Evolutionary conservation across 1,140 invertebrate species (phyloP), one percentile per base, ranked within the genome.

Genomic region (Drosophila nikananu): DNA sequence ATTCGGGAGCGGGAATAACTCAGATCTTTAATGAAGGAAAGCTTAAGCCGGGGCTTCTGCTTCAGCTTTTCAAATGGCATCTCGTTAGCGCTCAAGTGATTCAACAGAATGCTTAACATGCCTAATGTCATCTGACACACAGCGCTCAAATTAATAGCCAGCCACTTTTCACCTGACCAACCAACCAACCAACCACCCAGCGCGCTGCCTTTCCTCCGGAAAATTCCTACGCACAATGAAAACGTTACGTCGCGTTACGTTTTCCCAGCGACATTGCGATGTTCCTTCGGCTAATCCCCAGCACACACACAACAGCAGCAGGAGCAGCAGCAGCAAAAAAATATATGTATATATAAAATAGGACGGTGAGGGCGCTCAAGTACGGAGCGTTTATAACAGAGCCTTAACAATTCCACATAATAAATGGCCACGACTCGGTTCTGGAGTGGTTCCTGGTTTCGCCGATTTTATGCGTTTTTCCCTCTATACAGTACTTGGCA

Each of bases 51-150:
- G 30, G 66, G 79, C 83, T 80, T 83, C 51, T 39, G 54, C 57
- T 39, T 67, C 42, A 82, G 80, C 83, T 86, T 89, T 83, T 89
- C 84, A 89, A 86, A 86, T 86, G 84, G 72, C 84, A 80, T 79
- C 83, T 86, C 83, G 84, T 86, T 86, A 86, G 84, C 66, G 84
- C 81, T 89, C 72, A 86, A 86, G 84, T 86, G 83, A 86, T 86
- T 86, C 83, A 86, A 86, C 83, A 86, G 83, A 86, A 86, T 86
- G 84, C 83, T 87, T 80, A 86, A 86, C 83, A 86, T 86, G 84
- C 84, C 83, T 86, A 89, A 84, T 90, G 84, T 90, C 84, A 84
- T 90, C 87, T 89, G 86, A 76, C 86, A 76, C 86, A 57, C 77
- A 89, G 77, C 86, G 59, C 75, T 84, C 78, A 84, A 90, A 89